A percentile compares a stretch with the other conserved stretches of the same genome.
These are phyloP conservation scores for Drosophila sordidula DNA, from an alignment of 2,888 invertebrate species.

Conservation along the genomic window DNA sequence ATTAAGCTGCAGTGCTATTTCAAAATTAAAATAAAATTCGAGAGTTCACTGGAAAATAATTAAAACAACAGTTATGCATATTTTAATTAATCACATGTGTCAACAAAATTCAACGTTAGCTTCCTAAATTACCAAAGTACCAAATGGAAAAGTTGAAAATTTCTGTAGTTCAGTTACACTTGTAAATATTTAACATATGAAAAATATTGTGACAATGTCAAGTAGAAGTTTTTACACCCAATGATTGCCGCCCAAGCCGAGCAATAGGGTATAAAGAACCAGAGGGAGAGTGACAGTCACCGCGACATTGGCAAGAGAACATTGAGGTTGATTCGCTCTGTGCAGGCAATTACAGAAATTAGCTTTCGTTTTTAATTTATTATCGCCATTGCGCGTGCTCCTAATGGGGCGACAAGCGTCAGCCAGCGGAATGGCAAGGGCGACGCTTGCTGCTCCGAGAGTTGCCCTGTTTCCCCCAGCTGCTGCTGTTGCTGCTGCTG, in stretches of 20 bases:
- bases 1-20: not conserved
- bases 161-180: no score
- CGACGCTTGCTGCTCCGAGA: not conserved
- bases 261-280: conserved; percentile 15
- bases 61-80: not conserved
- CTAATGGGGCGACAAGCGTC: conserved; percentile 70
- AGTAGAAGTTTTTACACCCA: no score
- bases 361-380: conserved; percentile 81
- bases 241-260: not conserved
- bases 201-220: no score
- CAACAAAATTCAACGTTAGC: not conserved
- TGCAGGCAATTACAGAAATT: conserved; percentile 77
- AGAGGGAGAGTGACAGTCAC: conserved; percentile 10
- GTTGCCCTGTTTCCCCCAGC: not conserved
- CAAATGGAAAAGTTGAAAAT: no score
- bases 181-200: no score
- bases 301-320: conserved; percentile 36
- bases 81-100: not conserved
- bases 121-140: no score
- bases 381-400: conserved; percentile 75
- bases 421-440: conserved; percentile 12
- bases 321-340: conserved; percentile 67
- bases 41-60: not conserved
- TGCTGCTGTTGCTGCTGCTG: conserved; percentile 6
- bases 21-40: not conserved